Conservation (phyloP, 2,888 invertebrate species). For the Anarsia innoxiella region DNA sequence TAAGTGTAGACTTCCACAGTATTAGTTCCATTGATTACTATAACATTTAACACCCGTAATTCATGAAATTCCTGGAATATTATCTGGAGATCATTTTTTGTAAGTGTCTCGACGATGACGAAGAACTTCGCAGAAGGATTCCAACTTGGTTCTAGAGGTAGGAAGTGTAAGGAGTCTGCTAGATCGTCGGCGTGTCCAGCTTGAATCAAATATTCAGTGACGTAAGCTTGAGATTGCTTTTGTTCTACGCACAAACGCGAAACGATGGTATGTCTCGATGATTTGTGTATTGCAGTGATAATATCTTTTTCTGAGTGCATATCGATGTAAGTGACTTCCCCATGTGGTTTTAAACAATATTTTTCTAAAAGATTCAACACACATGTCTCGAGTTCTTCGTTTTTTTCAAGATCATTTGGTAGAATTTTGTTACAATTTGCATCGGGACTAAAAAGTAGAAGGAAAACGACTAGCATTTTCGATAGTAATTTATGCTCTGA, state of each 20-base stretch:
- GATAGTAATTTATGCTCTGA: too few species aligned
- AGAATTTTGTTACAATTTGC: too few species aligned
- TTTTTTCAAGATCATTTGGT: too few species aligned
- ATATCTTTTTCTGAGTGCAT: slow-evolving; percentile 12
- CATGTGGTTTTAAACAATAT: background rate
- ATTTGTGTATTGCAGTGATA: slow-evolving; percentile 11
- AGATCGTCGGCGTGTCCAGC: slow-evolving; percentile 22
- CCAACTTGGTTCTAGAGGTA: slow-evolving; percentile 32
- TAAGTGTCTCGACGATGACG: slow-evolving; percentile 27
- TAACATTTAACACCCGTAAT: slow-evolving; percentile 28
- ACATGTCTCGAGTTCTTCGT: background rate
- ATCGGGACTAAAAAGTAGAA: background rate
- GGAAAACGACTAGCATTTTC: too few species aligned
- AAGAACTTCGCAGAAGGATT: slow-evolving; percentile 35
- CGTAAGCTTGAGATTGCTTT: background rate
- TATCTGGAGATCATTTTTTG: slow-evolving; percentile 17
- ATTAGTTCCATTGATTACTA: slow-evolving; percentile 31
- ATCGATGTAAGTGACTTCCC: slow-evolving; percentile 18
- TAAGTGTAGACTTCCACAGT: slow-evolving; percentile 38
- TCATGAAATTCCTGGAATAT: slow-evolving; percentile 36
- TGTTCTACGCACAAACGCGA: slow-evolving; percentile 7
- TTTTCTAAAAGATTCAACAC: background rate
- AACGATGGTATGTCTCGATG: slow-evolving; percentile 3
- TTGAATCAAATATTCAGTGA: slow-evolving; percentile 31
- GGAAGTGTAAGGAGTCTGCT: slow-evolving; percentile 13